Evolutionary conservation across 2,797 vertebrate species (phyloP).

Genomic region (Eulemur albifrons): DNA sequence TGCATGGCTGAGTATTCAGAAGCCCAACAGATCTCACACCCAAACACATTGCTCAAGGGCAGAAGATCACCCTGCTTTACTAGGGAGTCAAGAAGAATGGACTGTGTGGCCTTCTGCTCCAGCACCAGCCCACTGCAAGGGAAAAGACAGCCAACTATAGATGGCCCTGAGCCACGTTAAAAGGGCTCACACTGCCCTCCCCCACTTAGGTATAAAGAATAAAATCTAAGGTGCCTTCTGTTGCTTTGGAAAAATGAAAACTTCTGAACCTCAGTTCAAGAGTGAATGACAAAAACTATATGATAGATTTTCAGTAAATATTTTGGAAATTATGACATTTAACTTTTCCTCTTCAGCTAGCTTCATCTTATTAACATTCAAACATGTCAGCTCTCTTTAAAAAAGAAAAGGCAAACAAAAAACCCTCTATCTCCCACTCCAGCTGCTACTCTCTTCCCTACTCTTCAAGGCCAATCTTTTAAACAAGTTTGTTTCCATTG

Average conservation of each 20-base stretch:
- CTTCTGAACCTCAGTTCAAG: background rate
- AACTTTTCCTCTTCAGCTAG: background rate
- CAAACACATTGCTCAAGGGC: conserved; percentile 11
- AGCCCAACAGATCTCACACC: conserved; percentile 38
- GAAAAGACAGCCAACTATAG: background rate
- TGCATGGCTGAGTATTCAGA: background rate
- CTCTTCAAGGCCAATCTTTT: background rate
- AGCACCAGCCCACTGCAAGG: background rate
- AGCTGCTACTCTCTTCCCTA: background rate
- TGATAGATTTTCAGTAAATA: conserved; percentile 18
- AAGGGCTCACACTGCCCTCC: background rate
- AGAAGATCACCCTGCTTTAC: background rate
- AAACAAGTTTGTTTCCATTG: background rate
- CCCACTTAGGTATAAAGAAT: background rate
- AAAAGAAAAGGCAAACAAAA: background rate
- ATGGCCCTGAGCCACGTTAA: background rate
- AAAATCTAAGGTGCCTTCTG: background rate
- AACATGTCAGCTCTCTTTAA: background rate
- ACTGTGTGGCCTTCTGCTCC: conserved; percentile 38
- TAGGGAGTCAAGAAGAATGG: background rate
- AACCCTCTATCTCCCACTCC: background rate
- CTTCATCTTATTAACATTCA: conserved; percentile 1
- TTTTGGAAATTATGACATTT: conserved; percentile 2
- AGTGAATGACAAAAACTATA: conserved; percentile 27
- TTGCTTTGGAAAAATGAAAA: conserved; percentile 28